Base-by-base conservation (phyloP, 2,888 invertebrate species). In the Pollenia labialis region DNA sequence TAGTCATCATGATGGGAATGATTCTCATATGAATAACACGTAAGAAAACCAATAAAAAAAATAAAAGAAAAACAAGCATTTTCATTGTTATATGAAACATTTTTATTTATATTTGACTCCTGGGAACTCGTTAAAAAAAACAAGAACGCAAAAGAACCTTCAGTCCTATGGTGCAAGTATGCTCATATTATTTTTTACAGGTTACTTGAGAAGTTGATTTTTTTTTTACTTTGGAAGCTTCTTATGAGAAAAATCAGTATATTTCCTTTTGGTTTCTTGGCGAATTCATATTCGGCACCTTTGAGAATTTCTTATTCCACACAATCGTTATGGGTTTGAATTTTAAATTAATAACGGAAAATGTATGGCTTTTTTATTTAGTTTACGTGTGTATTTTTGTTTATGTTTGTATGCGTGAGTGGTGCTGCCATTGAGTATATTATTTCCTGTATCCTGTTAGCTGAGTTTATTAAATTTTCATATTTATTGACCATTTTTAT, bases 401-500 rank as follows among this genome's bases (percentile, higher is more conserved):
- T 11, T 64, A 52, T 23, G n/a, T 52, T 52, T 4, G 32, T 50
- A 23, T 75, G 11, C 8, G 46, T 44, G 14, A 2, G 10, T 71
- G 40, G 3, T 54, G 1, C 46, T n/a, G 18, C 1, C 7, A 1
- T 23, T 23, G 7, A 82, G 60, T 71, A 52, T 64, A 32, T 71
- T 58, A 14, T 76, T 71, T 87, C 85, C 86, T 87, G 85, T 85
- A 85, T 89, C 89, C 90, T 89, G 89, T 88, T 64, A 50, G n/a
- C 60, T 16, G 84, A 89, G 89, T 90, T 89, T 88, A 91, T 91
- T 89, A 92, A 91, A 91, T 90, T 90, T 92, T 90, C 90, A 91
- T 91, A 91, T 92, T 91, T 92, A 92, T 91, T 89, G 90, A 91
- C 91, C 91, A 91, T 90, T 91, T 32, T 32, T 81, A 87, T 84